Base-by-base conservation (phyloP, 2,113 vertebrate species). In the Coregonus clupeaformis region DNA sequence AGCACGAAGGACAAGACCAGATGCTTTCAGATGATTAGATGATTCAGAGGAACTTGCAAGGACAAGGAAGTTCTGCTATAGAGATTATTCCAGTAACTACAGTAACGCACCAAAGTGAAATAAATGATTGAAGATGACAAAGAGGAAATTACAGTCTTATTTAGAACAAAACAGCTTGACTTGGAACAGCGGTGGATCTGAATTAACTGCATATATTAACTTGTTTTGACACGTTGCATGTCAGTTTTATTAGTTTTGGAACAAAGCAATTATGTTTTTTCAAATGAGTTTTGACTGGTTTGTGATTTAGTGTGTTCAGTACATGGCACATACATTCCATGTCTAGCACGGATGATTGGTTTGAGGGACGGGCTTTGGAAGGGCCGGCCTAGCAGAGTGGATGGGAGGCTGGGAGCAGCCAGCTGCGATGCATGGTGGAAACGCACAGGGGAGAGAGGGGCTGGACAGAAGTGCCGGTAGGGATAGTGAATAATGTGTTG, bases 401-500 rank as follows among this genome's bases (percentile, higher is more conserved):
- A 65, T 36, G 62, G 60, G 30, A 24, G 36, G 36, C 29, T n/a
- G 42, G 25, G 72, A 65, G 63, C 72, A 67, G 47, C 63, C 72
- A 29, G 24, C 42, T 67, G 45, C 49, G 63, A 55, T 74, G 62
- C 49, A 52, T 52, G 49, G 49, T 30, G 57, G n/a, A 11, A 57
- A 57, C 25, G 9, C 49, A 59, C 69, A 57, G 49, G 5, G 36
- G 6, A 49, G 42, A 18, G 60, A 42, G 59, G 24, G 1, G 60
- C 59, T 6, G 65, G 72, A 65, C 72, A 65, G 60, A 47, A 42
- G 24, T 27, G n/a, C 36, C 30, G 36, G 7, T 65, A 25, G 27
- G 36, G 32, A 73, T 64, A 30, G 42, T 73, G 72, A 73, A 49
- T 72, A 42, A 72, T 73, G 72, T 30, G 30, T 47, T 47, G 72